Evolutionary conservation across 2,888 invertebrate genomes (phyloP).

Genomic region (Sphaerophoria rueppellii): DNA sequence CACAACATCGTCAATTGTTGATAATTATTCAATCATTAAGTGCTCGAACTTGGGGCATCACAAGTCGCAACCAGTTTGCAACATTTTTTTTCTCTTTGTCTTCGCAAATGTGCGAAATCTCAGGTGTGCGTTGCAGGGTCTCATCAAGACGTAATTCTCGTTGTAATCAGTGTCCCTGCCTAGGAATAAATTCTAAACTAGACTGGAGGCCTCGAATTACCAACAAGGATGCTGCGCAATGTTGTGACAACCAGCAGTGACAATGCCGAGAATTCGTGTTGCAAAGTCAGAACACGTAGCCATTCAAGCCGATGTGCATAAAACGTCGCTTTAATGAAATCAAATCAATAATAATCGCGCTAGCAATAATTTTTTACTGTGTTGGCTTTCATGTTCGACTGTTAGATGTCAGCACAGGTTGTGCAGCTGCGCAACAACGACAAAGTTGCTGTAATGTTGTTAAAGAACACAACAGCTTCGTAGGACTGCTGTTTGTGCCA

Average conservation of each 20-base stretch:
- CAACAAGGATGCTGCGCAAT: slow-evolving; percentile 15
- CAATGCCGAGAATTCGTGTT: slow-evolving; percentile 51
- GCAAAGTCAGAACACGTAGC: slow-evolving; percentile 63
- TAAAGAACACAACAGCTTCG: neutral
- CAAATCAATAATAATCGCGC: slow-evolving; percentile 69
- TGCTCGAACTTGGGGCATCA: slow-evolving; percentile 35
- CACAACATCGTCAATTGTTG: slow-evolving; percentile 71
- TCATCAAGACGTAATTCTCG: neutral
- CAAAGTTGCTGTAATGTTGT: neutral
- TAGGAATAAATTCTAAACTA: slow-evolving; percentile 48
- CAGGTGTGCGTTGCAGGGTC: neutral
- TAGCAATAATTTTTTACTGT: slow-evolving; percentile 28
- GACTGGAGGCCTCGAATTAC: neutral
- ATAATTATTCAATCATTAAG: slow-evolving; percentile 73
- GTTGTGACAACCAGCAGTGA: slow-evolving; percentile 44
- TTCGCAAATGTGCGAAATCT: slow-evolving; percentile 53
- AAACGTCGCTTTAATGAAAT: slow-evolving; percentile 63
- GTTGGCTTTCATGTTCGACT: slow-evolving; percentile 49
- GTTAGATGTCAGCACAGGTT: slow-evolving; percentile 68
- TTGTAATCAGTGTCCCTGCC: slow-evolving; percentile 52
- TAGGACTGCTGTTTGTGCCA: neutral
- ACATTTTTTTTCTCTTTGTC: neutral
- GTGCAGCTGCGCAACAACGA: slow-evolving; percentile 45
- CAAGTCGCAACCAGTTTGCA: slow-evolving; percentile 25
- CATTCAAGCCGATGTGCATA: slow-evolving; percentile 61